Percentiles rank a stretch among this genome's conserved stretches.
Evolutionary conservation across 2,888 invertebrate genomes (phyloP).

Genomic region (Heterodera filipjevi): DNA sequence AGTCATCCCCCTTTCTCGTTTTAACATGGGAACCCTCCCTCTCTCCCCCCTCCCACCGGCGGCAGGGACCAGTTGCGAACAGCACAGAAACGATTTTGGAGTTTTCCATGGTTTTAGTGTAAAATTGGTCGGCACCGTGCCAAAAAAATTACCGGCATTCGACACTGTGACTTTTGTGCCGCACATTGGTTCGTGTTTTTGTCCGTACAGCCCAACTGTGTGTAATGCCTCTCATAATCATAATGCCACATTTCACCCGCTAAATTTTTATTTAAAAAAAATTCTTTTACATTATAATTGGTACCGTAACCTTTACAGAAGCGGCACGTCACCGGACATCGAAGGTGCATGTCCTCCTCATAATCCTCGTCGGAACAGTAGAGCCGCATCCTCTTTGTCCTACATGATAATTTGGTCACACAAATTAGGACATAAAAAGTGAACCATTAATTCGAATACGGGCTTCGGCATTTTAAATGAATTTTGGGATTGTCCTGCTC

Average conservation of each 20-base stretch:
- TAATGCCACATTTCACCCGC: slow-evolving; percentile 23
- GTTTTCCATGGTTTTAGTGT: too few relatives aligned
- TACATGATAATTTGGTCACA: too few relatives aligned
- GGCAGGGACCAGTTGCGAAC: too few relatives aligned
- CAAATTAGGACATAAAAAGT: background rate
- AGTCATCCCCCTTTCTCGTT: too few relatives aligned
- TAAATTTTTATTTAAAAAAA: background rate
- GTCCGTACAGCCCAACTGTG: slow-evolving; percentile 8
- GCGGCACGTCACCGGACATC: slow-evolving; percentile 17
- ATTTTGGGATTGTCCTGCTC: too few relatives aligned
- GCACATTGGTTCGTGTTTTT: background rate
- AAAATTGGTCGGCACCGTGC: too few relatives aligned
- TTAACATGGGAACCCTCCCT: too few relatives aligned
- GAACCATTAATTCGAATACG: background rate
- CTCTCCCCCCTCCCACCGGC: too few relatives aligned
- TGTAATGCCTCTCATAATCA: slow-evolving; percentile 14
- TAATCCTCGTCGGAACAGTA: slow-evolving; percentile 25
- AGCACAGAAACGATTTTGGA: too few relatives aligned
- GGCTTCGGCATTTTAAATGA: background rate
- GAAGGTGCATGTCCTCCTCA: slow-evolving; percentile 21
- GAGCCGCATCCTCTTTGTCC: slow-evolving; percentile 1
- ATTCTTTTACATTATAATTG: background rate
- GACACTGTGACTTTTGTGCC: background rate
- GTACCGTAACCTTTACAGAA: slow-evolving; percentile 16
- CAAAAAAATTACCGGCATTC: slow-evolving; percentile 10